Evolutionary conservation across 2,113 vertebrate genomes (phyloP), one percentile per base, ranked within the genome.

Genomic region (Chamaea fasciata): DNA sequence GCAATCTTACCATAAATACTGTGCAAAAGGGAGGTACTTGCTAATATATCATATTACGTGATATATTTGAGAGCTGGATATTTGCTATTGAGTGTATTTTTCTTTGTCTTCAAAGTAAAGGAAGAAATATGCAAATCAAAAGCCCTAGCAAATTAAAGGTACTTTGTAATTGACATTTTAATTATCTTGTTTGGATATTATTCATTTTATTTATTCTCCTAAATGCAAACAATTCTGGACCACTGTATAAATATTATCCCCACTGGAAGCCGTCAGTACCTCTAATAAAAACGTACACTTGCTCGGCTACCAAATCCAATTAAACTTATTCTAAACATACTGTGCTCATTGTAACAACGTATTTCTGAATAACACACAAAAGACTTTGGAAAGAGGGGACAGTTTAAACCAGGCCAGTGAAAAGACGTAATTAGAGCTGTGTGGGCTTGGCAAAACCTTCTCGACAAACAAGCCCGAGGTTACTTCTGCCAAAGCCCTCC

Each of bases 161-260:
- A 95, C 92, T 98, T 96, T 97, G 89, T 95, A 98, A 97, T 83
- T 96, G 97, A 97, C 97, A 96, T 97, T 96, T 97, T 97, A 95
- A 97, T 97, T 97, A 98, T 97, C 96, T 92, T 97, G 97, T 98
- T 98, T 98, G 74, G 94, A 94, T 97, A 97, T 97, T 97, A 92
- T 95, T 97, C 95, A 91, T 97, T 97, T 97, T 98, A 98, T 98
- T 98, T 97, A 98, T 97, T 96, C 97, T 96, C 92, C 83, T 86
- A 92, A 97, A 95, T 78, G 92, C 96, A 98, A 98, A 97, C 96
- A 98, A 65, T 71, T 69, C 78, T 86, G 91, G 56, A 47, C 89
- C 39, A 62, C 95, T 97, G 91, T 96, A 93, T 97, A 98, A 98
- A 98, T 96, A 97, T 98, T 97, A 97, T 97, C 97, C 92, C 96